Percentiles rank a stretch among this genome's conserved stretches.
Evolutionary conservation across 1,140 invertebrate species (phyloP).

Genomic region (Drosophila melanica): DNA sequence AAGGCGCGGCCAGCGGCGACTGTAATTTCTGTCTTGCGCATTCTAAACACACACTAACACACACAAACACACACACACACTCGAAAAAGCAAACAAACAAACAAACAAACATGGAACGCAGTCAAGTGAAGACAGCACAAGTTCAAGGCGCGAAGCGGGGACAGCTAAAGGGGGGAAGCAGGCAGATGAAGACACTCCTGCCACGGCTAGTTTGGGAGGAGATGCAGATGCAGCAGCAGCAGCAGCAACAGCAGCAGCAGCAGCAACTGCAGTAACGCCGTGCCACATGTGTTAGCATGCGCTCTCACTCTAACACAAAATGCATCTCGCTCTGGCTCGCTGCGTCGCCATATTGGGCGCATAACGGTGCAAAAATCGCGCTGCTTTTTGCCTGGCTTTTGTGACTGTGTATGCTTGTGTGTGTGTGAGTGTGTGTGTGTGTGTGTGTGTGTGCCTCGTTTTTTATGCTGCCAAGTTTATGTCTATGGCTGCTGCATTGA

Average conservation of each 20-base stretch:
- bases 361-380: constrained; percentile 82
- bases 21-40: constrained; percentile 77
- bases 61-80: constrained; percentile 54
- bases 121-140: constrained; percentile 74
- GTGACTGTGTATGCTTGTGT: constrained; percentile 23
- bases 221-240: constrained; percentile 63
- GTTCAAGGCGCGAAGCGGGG: not conserved
- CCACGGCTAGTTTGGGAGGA: constrained; percentile 63
- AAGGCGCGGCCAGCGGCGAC: constrained; percentile 73
- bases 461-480: constrained; percentile 53
- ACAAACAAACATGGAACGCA: constrained; percentile 77
- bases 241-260: constrained; percentile 28
- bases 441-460: constrained; percentile 33
- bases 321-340: not conserved
- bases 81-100: constrained; percentile 63
- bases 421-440: constrained; percentile 29
- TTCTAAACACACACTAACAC: constrained; percentile 66
- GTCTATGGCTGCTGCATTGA: constrained; percentile 65
- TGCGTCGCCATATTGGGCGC: constrained; percentile 77
- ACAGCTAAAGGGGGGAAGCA: not conserved
- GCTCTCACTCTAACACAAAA: constrained; percentile 15
- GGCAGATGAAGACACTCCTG: constrained; percentile 50
- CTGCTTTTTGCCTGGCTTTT: constrained; percentile 58
- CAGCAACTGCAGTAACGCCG: constrained; percentile 8
- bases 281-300: constrained; percentile 60